Evolutionary conservation across 2,888 invertebrate genomes (phyloP).

Genomic region (Mythimna vitellina): DNA sequence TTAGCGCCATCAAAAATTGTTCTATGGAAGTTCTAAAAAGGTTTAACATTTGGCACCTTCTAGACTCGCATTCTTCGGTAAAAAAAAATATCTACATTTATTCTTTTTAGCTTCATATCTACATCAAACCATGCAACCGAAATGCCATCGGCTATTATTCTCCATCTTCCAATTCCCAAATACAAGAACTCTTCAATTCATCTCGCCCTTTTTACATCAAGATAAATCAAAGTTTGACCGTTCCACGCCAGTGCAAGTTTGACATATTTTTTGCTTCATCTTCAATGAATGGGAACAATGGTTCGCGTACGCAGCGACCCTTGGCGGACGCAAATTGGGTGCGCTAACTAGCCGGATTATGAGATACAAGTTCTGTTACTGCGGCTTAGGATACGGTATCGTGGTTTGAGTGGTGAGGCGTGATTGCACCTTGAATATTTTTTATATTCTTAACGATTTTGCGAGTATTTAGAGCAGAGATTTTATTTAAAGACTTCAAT

Average conservation of each 20-base stretch:
- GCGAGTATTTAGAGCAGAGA: not conserved
- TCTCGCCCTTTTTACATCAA: slow-evolving; percentile 84
- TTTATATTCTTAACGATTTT: not conserved
- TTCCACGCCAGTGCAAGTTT: slow-evolving; percentile 60
- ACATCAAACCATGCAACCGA: slow-evolving; percentile 38
- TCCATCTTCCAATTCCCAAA: slow-evolving; percentile 10
- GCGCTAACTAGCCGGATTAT: slow-evolving; percentile 73
- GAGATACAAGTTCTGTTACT: slow-evolving; percentile 64
- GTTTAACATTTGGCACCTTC: no score
- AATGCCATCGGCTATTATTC: slow-evolving; percentile 12
- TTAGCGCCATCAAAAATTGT: no score
- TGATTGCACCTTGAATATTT: slow-evolving; percentile 13
- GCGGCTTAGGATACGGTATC: slow-evolving; percentile 54
- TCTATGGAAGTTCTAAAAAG: no score
- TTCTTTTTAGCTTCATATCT: not conserved
- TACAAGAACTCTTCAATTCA: slow-evolving; percentile 41
- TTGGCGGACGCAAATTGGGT: slow-evolving; percentile 74
- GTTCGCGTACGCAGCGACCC: slow-evolving; percentile 75
- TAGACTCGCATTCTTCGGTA: no score
- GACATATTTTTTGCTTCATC: slow-evolving; percentile 59
- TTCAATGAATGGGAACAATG: slow-evolving; percentile 61
- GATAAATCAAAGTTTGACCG: slow-evolving; percentile 64
- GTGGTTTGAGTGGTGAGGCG: slow-evolving; percentile 36
- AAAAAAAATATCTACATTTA: not conserved
- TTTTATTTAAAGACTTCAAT: not conserved